Percentiles rank a stretch among this genome's conserved stretches.
Evolutionary conservation across 2,888 invertebrate species (phyloP).

Genomic region (Aporophyla lueneburgensis): DNA sequence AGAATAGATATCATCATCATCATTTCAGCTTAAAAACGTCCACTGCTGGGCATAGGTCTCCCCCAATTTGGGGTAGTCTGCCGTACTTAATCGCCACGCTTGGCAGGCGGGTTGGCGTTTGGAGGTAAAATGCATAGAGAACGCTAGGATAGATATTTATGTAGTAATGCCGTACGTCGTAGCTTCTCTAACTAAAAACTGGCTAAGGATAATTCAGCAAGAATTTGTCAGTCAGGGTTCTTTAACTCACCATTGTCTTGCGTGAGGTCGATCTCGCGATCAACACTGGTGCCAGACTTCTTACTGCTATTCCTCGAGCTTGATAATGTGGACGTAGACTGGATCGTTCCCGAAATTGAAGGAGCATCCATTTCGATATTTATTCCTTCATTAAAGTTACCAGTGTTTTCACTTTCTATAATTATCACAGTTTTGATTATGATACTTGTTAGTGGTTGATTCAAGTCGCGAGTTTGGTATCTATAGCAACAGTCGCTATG

Average conservation of each 20-base stretch:
- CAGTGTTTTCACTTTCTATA: neutral
- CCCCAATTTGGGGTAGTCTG: too few relatives aligned
- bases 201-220: neutral
- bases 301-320: slow-evolving; percentile 80
- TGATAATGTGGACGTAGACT: slow-evolving; percentile 79
- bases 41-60: too few relatives aligned
- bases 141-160: too few relatives aligned
- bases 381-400: neutral
- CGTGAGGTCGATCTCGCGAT: slow-evolving; percentile 78
- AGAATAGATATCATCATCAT: neutral
- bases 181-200: neutral
- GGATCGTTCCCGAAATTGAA: slow-evolving; percentile 75
- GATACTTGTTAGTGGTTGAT: neutral
- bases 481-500: slow-evolving; percentile 33
- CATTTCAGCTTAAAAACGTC: too few relatives aligned
- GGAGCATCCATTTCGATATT: slow-evolving; percentile 50
- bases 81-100: too few relatives aligned
- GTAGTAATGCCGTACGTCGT: neutral
- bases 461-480: slow-evolving; percentile 9
- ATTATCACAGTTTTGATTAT: neutral
- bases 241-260: slow-evolving; percentile 81
- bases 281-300: slow-evolving; percentile 65
- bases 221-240: neutral
- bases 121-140: too few relatives aligned
- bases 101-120: too few relatives aligned